Evolutionary conservation across 2,888 invertebrate species (phyloP).

Genomic region (Smittia sp.): DNA sequence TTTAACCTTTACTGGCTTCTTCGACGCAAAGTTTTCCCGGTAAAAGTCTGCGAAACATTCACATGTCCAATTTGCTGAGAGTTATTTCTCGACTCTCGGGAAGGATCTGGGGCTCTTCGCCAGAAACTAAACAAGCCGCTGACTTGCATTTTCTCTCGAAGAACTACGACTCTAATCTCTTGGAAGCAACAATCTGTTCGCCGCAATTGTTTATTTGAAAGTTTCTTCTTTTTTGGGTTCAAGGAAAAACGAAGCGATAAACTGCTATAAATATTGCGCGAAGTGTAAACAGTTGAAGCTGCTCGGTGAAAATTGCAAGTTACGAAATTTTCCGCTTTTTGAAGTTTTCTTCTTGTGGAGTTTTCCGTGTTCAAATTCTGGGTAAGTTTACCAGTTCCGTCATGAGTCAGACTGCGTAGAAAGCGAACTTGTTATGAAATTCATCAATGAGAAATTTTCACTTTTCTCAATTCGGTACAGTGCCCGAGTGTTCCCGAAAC

Average conservation of each 20-base stretch:
- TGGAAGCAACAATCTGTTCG: neutral
- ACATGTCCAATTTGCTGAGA: too few relatives aligned
- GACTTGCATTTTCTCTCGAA: neutral
- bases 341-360: neutral
- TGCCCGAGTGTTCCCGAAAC: neutral
- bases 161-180: conserved; percentile 8
- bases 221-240: conserved; percentile 35
- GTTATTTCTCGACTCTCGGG: neutral
- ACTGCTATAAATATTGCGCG: conserved; percentile 36
- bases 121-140: neutral
- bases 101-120: neutral
- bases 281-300: conserved; percentile 30
- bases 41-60: too few relatives aligned
- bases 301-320: conserved; percentile 39
- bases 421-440: too few relatives aligned
- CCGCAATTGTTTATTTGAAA: conserved; percentile 38
- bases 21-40: neutral
- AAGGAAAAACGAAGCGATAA: conserved; percentile 39
- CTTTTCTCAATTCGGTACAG: too few relatives aligned
- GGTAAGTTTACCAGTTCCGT: too few relatives aligned
- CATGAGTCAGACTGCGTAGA: too few relatives aligned
- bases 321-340: conserved; percentile 35
- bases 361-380: neutral
- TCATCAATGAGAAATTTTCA: too few relatives aligned
- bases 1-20: conserved; percentile 26